Conservation (phyloP, 2,888 invertebrate species). For the Auanema sp. region DNA sequence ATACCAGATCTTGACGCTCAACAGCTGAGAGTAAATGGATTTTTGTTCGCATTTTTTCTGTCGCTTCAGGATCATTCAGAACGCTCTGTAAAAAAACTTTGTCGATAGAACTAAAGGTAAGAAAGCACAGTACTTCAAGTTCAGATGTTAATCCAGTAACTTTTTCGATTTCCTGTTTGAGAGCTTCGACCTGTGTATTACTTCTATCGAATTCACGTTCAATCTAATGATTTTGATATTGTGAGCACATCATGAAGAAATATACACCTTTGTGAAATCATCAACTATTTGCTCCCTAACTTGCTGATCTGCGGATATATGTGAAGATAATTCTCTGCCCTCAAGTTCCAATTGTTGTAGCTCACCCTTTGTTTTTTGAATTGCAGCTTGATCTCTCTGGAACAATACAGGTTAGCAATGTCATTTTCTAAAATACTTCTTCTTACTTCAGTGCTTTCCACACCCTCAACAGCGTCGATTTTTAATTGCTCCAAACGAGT, state of each 20-base stretch:
- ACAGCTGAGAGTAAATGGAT: no score
- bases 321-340: slow-evolving; percentile 20
- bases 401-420: background rate
- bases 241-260: background rate
- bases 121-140: slow-evolving; percentile 21
- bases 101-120: no score
- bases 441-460: slow-evolving; percentile 40
- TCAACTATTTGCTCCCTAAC: slow-evolving; percentile 19
- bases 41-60: background rate
- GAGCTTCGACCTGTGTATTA: slow-evolving; percentile 19
- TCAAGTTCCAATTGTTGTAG: slow-evolving; percentile 17
- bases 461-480: slow-evolving; percentile 49
- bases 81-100: no score
- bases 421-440: no score
- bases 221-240: background rate
- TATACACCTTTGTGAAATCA: slow-evolving; percentile 26
- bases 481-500: slow-evolving; percentile 51
- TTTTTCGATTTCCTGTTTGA: slow-evolving; percentile 22
- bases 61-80: no score
- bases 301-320: slow-evolving; percentile 12
- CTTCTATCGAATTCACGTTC: slow-evolving; percentile 24
- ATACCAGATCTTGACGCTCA: background rate
- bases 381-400: slow-evolving; percentile 14
- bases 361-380: slow-evolving; percentile 18
- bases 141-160: slow-evolving; percentile 18